Evolutionary conservation across 1,140 invertebrate species (phyloP).

Genomic region (Chironomus tepperi): DNA sequence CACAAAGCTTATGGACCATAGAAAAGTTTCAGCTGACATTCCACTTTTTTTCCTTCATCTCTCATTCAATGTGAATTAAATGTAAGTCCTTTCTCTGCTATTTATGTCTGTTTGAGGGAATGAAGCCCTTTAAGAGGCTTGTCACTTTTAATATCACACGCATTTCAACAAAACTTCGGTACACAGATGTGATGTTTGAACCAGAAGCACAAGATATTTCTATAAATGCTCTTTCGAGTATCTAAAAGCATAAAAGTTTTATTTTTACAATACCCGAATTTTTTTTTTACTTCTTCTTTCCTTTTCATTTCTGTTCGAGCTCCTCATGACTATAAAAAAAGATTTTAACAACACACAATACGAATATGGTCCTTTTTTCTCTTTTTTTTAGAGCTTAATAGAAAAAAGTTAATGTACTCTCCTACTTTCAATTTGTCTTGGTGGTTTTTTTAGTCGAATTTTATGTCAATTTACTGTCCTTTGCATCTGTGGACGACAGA

Average conservation of each 20-base stretch:
- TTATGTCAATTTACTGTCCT: too few relatives aligned
- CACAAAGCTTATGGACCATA: not conserved
- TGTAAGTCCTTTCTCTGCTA: conserved; percentile 7
- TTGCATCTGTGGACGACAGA: too few relatives aligned
- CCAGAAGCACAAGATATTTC: not conserved
- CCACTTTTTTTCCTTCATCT: not conserved
- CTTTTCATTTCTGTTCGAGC: not conserved
- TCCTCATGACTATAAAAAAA: not conserved
- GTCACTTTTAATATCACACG: conserved; percentile 12
- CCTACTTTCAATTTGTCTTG: too few relatives aligned
- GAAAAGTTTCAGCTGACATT: not conserved
- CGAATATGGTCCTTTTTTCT: not conserved
- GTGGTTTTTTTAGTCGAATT: too few relatives aligned
- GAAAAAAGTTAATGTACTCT: too few relatives aligned
- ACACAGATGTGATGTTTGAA: not conserved
- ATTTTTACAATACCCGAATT: not conserved
- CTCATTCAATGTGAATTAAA: conserved; percentile 14
- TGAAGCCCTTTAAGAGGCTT: conserved; percentile 4
- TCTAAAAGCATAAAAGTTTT: not conserved
- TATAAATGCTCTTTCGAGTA: not conserved
- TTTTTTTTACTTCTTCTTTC: too few relatives aligned
- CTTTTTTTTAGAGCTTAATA: not conserved
- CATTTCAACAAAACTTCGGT: not conserved
- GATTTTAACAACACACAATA: conserved; percentile 1
- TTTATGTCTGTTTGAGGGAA: not conserved